Conservation (phyloP, 2,797 vertebrate genomes). For the Discoglossus pictus region DNA sequence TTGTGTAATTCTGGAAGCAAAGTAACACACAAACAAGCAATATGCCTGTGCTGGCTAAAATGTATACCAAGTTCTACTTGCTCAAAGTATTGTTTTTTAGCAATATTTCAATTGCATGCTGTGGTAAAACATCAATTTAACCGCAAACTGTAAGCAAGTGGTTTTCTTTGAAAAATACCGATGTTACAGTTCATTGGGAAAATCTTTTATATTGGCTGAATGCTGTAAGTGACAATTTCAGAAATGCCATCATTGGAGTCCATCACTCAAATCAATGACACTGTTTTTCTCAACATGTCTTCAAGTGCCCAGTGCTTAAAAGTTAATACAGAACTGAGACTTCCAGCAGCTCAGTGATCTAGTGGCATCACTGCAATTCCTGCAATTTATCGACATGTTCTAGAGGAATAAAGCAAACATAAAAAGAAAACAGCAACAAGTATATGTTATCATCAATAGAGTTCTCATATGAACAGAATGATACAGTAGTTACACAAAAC, state of each 20-base stretch:
- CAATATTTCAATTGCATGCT: slow-evolving; percentile 6
- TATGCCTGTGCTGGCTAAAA: no score
- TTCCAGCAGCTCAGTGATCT: slow-evolving; percentile 26
- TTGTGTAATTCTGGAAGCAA: no score
- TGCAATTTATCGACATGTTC: slow-evolving; percentile 13
- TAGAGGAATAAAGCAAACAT: slow-evolving; percentile 21
- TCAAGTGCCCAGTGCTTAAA: slow-evolving; percentile 43
- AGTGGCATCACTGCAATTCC: slow-evolving; percentile 9
- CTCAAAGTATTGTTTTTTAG: background rate
- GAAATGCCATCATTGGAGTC: slow-evolving; percentile 30
- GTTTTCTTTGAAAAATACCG: slow-evolving; percentile 16
- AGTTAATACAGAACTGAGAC: slow-evolving; percentile 23
- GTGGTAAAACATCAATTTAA: slow-evolving; percentile 22
- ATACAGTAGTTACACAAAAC: no score
- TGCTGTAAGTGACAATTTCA: slow-evolving; percentile 41
- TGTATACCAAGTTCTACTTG: no score
- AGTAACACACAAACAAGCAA: no score
- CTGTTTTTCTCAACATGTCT: slow-evolving; percentile 45
- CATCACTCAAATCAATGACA: slow-evolving; percentile 43
- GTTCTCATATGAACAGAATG: no score
- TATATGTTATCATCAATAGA: background rate
- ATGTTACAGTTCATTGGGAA: slow-evolving; percentile 25
- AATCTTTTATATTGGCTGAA: slow-evolving; percentile 36
- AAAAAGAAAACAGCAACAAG: slow-evolving; percentile 18
- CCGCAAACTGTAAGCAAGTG: slow-evolving; percentile 4